Evolutionary conservation across 2,113 vertebrate species (phyloP).

Genomic region (Paradoxurus hermaphroditus): DNA sequence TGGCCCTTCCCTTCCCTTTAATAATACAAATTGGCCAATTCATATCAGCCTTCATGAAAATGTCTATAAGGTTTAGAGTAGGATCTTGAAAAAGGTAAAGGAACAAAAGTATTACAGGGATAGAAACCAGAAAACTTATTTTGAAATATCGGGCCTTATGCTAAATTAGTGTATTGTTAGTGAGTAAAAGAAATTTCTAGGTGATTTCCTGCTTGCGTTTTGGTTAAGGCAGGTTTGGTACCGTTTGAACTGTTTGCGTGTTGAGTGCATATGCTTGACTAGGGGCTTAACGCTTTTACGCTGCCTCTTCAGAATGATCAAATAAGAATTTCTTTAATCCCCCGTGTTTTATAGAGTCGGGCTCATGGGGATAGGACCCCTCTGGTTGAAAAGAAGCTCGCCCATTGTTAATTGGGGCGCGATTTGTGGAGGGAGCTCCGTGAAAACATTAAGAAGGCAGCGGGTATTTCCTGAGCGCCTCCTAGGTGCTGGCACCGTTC

Average conservation of each 20-base stretch:
- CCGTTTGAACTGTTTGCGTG: background rate
- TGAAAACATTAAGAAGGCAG: background rate
- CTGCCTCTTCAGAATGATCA: background rate
- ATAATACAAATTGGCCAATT: background rate
- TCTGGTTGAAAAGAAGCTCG: background rate
- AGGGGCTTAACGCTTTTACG: background rate
- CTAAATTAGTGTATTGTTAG: background rate
- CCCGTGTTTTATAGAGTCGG: background rate
- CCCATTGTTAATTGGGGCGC: background rate
- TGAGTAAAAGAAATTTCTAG: background rate
- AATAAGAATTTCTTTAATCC: background rate
- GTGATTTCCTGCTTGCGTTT: background rate
- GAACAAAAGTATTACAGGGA: background rate
- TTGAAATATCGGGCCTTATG: background rate
- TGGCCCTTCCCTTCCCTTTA: background rate
- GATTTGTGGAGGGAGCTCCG: background rate
- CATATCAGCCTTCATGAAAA: constrained; percentile 18
- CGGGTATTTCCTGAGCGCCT: background rate
- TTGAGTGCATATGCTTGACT: background rate
- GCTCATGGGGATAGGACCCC: too few relatives aligned
- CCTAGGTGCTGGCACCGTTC: background rate
- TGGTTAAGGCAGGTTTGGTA: background rate
- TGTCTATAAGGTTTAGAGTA: background rate
- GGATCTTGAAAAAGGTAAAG: background rate
- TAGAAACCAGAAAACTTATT: constrained; percentile 16